phyloP scores from a whole-genome alignment of 2,797 vertebrate species.

The Bradypodion pumilum region DNA sequence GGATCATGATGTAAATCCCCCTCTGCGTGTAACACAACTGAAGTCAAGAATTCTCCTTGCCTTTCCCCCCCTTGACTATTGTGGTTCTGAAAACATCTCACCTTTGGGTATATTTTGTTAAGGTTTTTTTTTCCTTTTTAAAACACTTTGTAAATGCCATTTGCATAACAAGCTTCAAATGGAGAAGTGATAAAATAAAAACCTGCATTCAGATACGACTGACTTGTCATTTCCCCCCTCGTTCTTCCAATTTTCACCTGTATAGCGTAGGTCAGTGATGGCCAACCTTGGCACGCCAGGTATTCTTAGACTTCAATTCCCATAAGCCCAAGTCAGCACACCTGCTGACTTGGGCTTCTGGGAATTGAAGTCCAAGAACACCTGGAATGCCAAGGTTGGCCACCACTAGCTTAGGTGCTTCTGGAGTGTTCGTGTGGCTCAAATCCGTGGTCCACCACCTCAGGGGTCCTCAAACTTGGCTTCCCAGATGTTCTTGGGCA shows the following conservation, averaged over 20 bases:
- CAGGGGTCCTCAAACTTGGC: too few relatives aligned
- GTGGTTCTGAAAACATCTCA: slow-evolving; percentile 79
- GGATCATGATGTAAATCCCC: not conserved
- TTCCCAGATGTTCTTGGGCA: too few relatives aligned
- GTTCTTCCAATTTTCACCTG: not conserved
- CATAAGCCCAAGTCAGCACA: too few relatives aligned
- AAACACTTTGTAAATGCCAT: slow-evolving; percentile 86
- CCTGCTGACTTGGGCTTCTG: too few relatives aligned
- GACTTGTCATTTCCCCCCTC: not conserved
- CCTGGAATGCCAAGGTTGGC: too few relatives aligned
- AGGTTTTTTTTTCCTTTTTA: slow-evolving; percentile 74
- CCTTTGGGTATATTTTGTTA: slow-evolving; percentile 77
- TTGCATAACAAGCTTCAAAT: slow-evolving; percentile 88
- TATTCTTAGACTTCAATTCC: too few relatives aligned
- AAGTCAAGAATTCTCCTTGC: slow-evolving; percentile 55
- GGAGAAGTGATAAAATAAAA: slow-evolving; percentile 72
- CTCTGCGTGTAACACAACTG: slow-evolving; percentile 44
- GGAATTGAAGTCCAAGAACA: too few relatives aligned
- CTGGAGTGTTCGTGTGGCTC: too few relatives aligned
- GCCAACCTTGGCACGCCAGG: too few relatives aligned
- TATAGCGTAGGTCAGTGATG: too few relatives aligned
- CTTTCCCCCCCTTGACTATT: slow-evolving; percentile 51
- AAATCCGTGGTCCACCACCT: too few relatives aligned
- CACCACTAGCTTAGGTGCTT: too few relatives aligned
- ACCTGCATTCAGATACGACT: slow-evolving; percentile 50